phyloP scores from a whole-genome alignment of 1,140 invertebrate species.

The Acromyrmex heyeri region DNA sequence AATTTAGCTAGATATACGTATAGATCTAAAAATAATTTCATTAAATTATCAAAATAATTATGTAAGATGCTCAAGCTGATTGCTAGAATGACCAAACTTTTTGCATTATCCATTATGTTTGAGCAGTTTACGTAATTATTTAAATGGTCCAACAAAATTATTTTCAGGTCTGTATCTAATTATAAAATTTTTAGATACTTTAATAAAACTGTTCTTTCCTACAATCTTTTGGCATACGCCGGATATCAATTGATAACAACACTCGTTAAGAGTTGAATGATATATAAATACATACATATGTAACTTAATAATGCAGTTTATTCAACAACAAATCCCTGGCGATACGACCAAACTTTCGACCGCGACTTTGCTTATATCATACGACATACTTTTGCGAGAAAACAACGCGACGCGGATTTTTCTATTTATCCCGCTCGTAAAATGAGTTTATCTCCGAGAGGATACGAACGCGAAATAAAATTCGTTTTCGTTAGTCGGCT shows the following conservation, averaged over 20 bases:
- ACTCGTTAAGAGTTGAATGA: neutral
- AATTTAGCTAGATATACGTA: too few relatives aligned
- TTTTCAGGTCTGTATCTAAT: too few relatives aligned
- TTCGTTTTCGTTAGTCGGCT: conserved; percentile 43
- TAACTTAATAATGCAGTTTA: neutral
- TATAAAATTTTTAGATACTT: too few relatives aligned
- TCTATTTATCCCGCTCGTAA: conserved; percentile 45
- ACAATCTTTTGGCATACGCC: neutral
- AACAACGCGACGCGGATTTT: conserved; percentile 49
- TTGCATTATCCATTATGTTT: too few relatives aligned
- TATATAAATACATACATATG: too few relatives aligned
- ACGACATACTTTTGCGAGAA: conserved; percentile 13
- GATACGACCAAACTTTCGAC: conserved; percentile 12
- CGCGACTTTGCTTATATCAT: conserved; percentile 23
- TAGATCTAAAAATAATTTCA: too few relatives aligned
- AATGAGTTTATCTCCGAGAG: conserved; percentile 52
- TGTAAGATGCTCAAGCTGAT: too few relatives aligned
- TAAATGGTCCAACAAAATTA: too few relatives aligned
- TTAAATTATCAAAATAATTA: too few relatives aligned
- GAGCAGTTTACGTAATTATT: too few relatives aligned
- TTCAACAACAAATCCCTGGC: neutral
- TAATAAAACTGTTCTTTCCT: too few relatives aligned
- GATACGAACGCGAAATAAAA: conserved; percentile 52
- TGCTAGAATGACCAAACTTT: too few relatives aligned
- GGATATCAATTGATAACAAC: neutral